Evolutionary conservation across 2,113 vertebrate genomes (phyloP).

Genomic region (Myotis davidii): DNA sequence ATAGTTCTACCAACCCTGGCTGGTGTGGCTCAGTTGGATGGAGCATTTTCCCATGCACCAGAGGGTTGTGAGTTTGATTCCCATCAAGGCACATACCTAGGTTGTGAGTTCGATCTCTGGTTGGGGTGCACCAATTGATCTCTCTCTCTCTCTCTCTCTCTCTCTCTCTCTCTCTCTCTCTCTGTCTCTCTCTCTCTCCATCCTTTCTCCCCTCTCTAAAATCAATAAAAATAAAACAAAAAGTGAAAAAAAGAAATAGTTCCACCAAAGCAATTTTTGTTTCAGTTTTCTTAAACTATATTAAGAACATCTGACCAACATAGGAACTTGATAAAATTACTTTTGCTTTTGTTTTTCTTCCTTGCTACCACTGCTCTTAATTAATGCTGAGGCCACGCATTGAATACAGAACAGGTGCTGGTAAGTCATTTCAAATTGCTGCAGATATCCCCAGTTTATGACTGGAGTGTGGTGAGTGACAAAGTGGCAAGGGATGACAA

Average conservation of each 20-base stretch:
- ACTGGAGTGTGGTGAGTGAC: not conserved
- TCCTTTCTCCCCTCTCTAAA: no score
- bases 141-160: not conserved
- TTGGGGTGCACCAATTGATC: not conserved
- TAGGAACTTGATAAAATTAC: constrained; percentile 47
- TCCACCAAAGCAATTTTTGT: constrained; percentile 58
- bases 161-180: no score
- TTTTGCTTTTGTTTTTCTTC: constrained; percentile 45
- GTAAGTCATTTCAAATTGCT: constrained; percentile 55
- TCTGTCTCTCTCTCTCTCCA: no score
- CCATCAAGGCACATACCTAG: no score
- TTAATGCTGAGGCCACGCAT: constrained; percentile 39
- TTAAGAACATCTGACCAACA: constrained; percentile 32
- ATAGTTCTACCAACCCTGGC: not conserved
- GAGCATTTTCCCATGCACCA: not conserved
- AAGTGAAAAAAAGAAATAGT: not conserved
- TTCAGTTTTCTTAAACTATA: constrained; percentile 52
- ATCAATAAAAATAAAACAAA: no score
- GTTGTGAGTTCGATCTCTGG: not conserved
- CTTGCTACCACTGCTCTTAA: not conserved
- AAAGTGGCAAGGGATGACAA: not conserved
- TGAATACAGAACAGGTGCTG: constrained; percentile 49
- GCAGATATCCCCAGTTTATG: not conserved
- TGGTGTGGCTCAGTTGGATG: not conserved
- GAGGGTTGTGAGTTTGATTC: no score